Evolutionary conservation across 2,888 invertebrate species (phyloP).

Genomic region (Heteromyza rotundicornis): DNA sequence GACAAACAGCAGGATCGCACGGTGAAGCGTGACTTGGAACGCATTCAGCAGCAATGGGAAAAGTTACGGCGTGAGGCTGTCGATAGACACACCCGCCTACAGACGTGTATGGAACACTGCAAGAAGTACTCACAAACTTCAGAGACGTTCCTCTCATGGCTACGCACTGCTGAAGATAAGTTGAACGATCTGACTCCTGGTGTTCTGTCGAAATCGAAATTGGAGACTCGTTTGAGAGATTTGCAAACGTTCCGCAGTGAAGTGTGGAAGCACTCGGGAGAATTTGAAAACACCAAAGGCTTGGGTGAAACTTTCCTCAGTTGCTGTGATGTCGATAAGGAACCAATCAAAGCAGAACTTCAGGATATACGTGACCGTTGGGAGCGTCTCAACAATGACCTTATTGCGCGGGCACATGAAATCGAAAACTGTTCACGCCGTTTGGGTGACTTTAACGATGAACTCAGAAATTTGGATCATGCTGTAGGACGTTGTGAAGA

Average conservation of each 20-base stretch:
- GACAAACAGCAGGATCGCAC: slow-evolving; percentile 65
- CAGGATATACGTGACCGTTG: slow-evolving; percentile 84
- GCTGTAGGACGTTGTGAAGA: slow-evolving; percentile 89
- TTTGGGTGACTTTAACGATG: slow-evolving; percentile 84
- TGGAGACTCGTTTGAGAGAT: slow-evolving; percentile 87
- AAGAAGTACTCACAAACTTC: slow-evolving; percentile 86
- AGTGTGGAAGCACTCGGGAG: slow-evolving; percentile 90
- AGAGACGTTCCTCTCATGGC: slow-evolving; percentile 87
- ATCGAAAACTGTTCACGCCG: slow-evolving; percentile 81
- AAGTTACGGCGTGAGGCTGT: slow-evolving; percentile 86
- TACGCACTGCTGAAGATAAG: slow-evolving; percentile 85
- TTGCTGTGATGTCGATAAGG: slow-evolving; percentile 90
- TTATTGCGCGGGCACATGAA: slow-evolving; percentile 58
- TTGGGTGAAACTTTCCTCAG: slow-evolving; percentile 87
- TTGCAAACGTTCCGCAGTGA: slow-evolving; percentile 90
- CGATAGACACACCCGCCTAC: slow-evolving; percentile 83
- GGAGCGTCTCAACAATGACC: slow-evolving; percentile 88
- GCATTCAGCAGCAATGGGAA: slow-evolving; percentile 91
- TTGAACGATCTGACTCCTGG: slow-evolving; percentile 78
- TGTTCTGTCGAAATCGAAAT: slow-evolving; percentile 82
- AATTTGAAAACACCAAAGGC: slow-evolving; percentile 86
- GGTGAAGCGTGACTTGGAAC: slow-evolving; percentile 81
- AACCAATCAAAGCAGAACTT: slow-evolving; percentile 83
- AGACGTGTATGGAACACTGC: slow-evolving; percentile 91
- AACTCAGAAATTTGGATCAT: slow-evolving; percentile 82